A percentile compares a stretch with the other conserved stretches of the same genome.
Evolutionary conservation across 2,113 vertebrate genomes (phyloP).

Genomic region (Onychorhynchus coronatus): DNA sequence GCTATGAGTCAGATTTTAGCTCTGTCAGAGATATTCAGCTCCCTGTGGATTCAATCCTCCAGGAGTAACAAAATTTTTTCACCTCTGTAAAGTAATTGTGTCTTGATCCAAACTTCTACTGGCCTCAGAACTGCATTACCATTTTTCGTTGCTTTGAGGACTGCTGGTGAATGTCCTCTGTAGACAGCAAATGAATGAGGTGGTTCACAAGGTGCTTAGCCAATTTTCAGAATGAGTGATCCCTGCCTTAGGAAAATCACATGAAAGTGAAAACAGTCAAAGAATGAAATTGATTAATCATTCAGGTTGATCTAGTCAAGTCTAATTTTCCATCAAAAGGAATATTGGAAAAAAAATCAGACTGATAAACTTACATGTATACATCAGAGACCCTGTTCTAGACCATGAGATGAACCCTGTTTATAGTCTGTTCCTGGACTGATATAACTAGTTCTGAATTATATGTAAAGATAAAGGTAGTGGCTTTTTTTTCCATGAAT

Average conservation of each 20-base stretch:
- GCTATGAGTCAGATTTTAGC: background rate
- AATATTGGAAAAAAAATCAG: background rate
- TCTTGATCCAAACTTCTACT: background rate
- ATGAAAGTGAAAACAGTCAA: constrained; percentile 3
- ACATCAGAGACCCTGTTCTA: background rate
- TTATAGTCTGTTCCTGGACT: background rate
- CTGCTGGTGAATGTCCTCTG: background rate
- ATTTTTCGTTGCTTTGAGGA: background rate
- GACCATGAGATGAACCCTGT: background rate
- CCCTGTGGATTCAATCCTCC: background rate
- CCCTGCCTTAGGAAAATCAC: constrained; percentile 8
- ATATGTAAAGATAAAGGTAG: background rate
- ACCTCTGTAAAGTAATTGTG: background rate
- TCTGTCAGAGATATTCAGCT: background rate
- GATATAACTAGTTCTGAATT: background rate
- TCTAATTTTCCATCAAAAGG: background rate
- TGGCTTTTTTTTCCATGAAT: background rate
- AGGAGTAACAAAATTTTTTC: background rate
- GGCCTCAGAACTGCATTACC: background rate
- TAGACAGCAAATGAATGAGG: background rate
- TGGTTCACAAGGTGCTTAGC: background rate
- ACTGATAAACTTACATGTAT: background rate
- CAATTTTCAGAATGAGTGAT: constrained; percentile 26
- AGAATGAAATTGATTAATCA: background rate
- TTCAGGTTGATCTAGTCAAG: background rate